Evolutionary conservation across 2,888 invertebrate species (phyloP).

Genomic region (Anaspis maculata): DNA sequence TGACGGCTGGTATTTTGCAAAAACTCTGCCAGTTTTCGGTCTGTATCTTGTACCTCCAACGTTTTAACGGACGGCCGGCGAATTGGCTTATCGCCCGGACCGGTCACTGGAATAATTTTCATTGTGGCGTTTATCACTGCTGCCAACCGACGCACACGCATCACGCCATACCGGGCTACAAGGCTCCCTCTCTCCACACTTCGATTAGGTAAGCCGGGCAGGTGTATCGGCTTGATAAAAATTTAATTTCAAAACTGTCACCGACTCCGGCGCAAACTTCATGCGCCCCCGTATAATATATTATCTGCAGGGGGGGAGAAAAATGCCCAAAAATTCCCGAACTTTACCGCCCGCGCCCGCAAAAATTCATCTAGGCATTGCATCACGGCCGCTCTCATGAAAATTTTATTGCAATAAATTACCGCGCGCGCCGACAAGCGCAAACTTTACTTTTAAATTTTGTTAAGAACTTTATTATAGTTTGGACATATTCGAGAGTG

Average conservation of each 20-base stretch:
- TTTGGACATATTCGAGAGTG: slow-evolving; percentile 35
- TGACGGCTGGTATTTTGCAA: too few relatives aligned
- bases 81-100: too few relatives aligned
- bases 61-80: too few relatives aligned
- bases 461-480: slow-evolving; percentile 31
- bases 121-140: too few relatives aligned
- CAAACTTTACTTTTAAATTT: slow-evolving; percentile 30
- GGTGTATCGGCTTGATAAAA: slow-evolving; percentile 23
- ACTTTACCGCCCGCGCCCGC: slow-evolving; percentile 3
- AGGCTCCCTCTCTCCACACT: neutral
- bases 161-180: too few relatives aligned
- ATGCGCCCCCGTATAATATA: too few relatives aligned
- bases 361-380: slow-evolving; percentile 12
- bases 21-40: too few relatives aligned
- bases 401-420: slow-evolving; percentile 10
- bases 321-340: neutral
- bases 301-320: slow-evolving; percentile 15
- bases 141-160: too few relatives aligned
- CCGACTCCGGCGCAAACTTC: slow-evolving; percentile 13
- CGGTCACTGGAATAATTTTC: too few relatives aligned
- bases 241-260: slow-evolving; percentile 25
- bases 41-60: too few relatives aligned
- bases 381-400: neutral
- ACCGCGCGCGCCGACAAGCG: slow-evolving; percentile 4
- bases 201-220: slow-evolving; percentile 8